phyloP scores from a whole-genome alignment of 2,888 invertebrate species.

The Atrina japonica region DNA sequence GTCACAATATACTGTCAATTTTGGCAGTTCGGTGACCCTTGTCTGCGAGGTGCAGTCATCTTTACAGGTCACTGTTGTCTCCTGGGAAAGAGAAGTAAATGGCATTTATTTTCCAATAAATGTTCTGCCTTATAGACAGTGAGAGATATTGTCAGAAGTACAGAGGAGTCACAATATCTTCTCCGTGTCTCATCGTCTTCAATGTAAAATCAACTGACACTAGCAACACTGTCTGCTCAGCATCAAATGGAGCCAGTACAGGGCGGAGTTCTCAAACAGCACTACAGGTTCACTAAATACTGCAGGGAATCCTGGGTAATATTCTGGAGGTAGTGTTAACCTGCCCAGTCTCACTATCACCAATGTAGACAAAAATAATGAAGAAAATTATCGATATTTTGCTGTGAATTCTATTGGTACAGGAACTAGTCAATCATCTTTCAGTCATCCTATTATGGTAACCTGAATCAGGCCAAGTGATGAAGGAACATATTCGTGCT shows the following conservation, averaged over 20 bases:
- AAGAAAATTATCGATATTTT: constrained; percentile 33
- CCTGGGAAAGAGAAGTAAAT: constrained; percentile 21
- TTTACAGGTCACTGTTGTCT: constrained; percentile 13
- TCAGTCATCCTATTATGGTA: no score
- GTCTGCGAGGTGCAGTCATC: constrained; percentile 19
- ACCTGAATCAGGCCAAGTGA: constrained; percentile 1
- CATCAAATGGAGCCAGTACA: constrained; percentile 29
- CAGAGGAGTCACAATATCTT: constrained; percentile 23
- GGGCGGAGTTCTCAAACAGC: constrained; percentile 17
- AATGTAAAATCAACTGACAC: constrained; percentile 16
- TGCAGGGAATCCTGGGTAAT: constrained; percentile 9
- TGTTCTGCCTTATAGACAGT: background rate
- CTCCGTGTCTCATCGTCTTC: constrained; percentile 26
- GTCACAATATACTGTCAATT: no score
- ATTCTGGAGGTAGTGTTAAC: constrained; percentile 16
- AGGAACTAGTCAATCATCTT: background rate
- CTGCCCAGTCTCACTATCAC: constrained; percentile 25
- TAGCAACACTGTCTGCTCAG: constrained; percentile 28
- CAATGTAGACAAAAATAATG: constrained; percentile 20
- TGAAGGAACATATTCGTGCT: constrained; percentile 27
- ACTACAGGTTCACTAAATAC: constrained; percentile 5
- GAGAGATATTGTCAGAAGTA: constrained; percentile 19
- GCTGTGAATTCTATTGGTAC: constrained; percentile 28
- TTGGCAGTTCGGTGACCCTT: constrained; percentile 29
- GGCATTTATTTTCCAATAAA: background rate